Evolutionary conservation across 2,113 vertebrate genomes (phyloP).

Genomic region (Saiga tatarica): DNA sequence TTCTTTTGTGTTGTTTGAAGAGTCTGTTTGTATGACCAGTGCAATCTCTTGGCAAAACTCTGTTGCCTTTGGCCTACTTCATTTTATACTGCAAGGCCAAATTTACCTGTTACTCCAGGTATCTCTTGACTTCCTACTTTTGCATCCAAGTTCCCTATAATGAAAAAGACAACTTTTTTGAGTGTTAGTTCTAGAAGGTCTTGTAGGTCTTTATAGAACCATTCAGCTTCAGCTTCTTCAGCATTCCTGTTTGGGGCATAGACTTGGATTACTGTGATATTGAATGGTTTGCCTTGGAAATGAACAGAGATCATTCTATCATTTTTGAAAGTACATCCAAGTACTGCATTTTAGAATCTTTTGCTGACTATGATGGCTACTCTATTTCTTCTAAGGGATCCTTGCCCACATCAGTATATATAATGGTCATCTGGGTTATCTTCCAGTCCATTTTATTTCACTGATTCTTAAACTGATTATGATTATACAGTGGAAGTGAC

Average conservation of each 20-base stretch:
- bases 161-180: background rate
- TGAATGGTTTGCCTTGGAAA: background rate
- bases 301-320: background rate
- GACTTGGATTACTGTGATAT: background rate
- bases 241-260: background rate
- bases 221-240: background rate
- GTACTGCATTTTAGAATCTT: background rate
- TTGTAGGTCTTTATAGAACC: background rate
- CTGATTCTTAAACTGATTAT: background rate
- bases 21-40: background rate
- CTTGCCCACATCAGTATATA: background rate
- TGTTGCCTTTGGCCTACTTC: background rate
- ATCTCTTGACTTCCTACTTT: background rate
- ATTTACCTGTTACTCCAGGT: background rate
- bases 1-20: background rate
- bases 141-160: background rate
- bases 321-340: background rate
- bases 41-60: background rate
- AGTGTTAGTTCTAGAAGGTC: background rate
- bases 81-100: background rate
- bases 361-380: background rate
- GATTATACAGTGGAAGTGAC: background rate
- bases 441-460: background rate
- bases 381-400: background rate
- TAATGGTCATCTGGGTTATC: background rate